Conservation (phyloP, 2,888 invertebrate species). For the Morinoia aosen region DNA sequence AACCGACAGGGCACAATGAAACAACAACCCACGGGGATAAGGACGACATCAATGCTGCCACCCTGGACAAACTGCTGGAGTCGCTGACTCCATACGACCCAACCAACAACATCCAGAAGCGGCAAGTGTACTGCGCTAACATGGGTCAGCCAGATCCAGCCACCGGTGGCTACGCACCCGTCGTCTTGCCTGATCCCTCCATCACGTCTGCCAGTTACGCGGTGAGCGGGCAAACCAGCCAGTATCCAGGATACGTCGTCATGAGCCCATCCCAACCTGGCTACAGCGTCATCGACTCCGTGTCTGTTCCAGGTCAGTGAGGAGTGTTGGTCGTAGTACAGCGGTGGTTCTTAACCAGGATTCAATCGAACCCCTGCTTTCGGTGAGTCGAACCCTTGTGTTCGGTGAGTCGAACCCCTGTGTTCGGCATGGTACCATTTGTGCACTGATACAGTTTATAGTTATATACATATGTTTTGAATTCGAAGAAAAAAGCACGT, state of each 20-base stretch:
- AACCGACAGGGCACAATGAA: background rate
- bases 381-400: too few relatives aligned
- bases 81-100: constrained; percentile 41
- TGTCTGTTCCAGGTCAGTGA: background rate
- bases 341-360: too few relatives aligned
- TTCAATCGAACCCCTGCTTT: too few relatives aligned
- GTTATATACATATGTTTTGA: too few relatives aligned
- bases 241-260: background rate
- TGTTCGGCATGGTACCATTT: too few relatives aligned
- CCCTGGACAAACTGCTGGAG: constrained; percentile 33
- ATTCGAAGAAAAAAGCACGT: too few relatives aligned
- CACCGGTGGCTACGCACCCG: background rate
- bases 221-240: background rate
- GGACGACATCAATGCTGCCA: background rate
- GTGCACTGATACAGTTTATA: too few relatives aligned
- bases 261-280: background rate
- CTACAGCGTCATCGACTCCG: background rate
- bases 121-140: constrained; percentile 24
- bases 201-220: background rate
- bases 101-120: constrained; percentile 30
- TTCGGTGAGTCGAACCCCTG: too few relatives aligned
- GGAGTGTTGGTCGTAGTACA: too few relatives aligned
- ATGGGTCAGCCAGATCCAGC: background rate
- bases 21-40: background rate
- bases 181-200: background rate